Base-by-base conservation (phyloP, 2,797 vertebrate species). In the Loriculus beryllinus region DNA sequence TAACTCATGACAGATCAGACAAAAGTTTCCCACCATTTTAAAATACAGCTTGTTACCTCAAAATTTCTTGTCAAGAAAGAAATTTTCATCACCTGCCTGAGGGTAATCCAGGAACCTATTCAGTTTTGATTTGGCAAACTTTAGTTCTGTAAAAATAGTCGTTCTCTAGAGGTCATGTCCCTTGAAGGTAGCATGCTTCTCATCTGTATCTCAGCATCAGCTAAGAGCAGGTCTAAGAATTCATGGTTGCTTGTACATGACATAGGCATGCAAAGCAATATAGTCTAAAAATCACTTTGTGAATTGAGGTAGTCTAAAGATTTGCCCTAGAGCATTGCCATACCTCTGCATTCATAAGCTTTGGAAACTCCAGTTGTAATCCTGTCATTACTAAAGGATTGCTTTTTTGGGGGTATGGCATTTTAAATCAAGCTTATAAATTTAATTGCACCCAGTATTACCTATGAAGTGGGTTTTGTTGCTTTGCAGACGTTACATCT, bases 1-100 rank as follows among this genome's bases (percentile, higher is more conserved):
- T 37, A 39, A 59, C 8, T 29, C 40, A 37, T 68, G 69, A 29
- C 23, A 45, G 21, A 25, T 12, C 9, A 51, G 47, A 25, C 2
- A 39, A 13, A 80, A 69, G 3, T 8, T 85, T 72, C 67, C 33
- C 43, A 65, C 23, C 5, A 29, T 47, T 85, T 67, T 12, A 31
- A 43, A 76, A 74, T 10, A 4, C 7, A 25, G 21, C 2, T 35
- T 88, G 6, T 72, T 49, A 31, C 14, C 31, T 76, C 28, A 74
- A 82, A 57, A 31, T 6, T 29, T 60, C 18, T 69, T 42, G 3
- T 40, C 23, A 76, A 76, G 63, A 67, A 62, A 47, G 68, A 49
- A 28, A 7, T 14, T 12, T 35, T 9, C 0, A 17, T 56, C n/a
- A 25, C 4, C 14, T 54, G 8, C 33, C 33, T 48, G 17, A 40